phyloP scores from a whole-genome alignment of 92 coral and sea anemone species.

The Parazoanthus atlanticus region DNA sequence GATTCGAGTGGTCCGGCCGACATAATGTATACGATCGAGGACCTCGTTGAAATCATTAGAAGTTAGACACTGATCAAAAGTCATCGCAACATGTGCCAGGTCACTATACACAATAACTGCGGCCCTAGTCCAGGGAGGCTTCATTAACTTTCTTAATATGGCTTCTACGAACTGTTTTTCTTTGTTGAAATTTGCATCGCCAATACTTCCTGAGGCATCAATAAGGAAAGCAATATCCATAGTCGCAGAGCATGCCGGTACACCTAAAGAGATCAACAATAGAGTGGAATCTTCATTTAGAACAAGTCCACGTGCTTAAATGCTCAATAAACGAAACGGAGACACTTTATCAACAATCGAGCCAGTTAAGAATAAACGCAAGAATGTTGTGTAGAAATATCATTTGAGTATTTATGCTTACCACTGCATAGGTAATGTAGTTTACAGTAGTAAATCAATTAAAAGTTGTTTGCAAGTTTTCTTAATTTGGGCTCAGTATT shows the following conservation, averaged over 20 bases:
- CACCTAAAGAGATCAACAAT: not conserved
- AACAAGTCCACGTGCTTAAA: not conserved
- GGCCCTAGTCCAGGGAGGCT: slow-evolving; percentile 1
- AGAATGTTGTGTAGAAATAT: not conserved
- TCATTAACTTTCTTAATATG: slow-evolving; percentile 13
- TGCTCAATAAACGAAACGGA: too few species aligned
- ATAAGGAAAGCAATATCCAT: slow-evolving; percentile 67
- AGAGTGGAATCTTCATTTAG: not conserved
- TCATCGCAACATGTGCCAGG: slow-evolving; percentile 27
- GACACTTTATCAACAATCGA: too few species aligned
- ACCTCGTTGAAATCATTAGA: slow-evolving; percentile 18
- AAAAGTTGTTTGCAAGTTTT: too few species aligned
- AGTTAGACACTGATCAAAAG: slow-evolving; percentile 26
- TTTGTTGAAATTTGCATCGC: slow-evolving; percentile 32
- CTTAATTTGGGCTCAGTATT: too few species aligned
- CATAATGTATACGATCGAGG: slow-evolving; percentile 58
- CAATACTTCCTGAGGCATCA: slow-evolving; percentile 61
- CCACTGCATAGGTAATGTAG: too few species aligned
- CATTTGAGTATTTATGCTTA: too few species aligned
- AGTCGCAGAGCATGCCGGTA: not conserved
- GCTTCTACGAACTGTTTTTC: slow-evolving; percentile 39
- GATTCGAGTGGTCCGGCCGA: slow-evolving; percentile 69
- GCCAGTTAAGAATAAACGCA: not conserved
- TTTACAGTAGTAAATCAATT: too few species aligned
- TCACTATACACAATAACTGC: slow-evolving; percentile 51